Evolutionary conservation across 2,797 vertebrate species (phyloP).

Genomic region (Petrocephalus sullivani): DNA sequence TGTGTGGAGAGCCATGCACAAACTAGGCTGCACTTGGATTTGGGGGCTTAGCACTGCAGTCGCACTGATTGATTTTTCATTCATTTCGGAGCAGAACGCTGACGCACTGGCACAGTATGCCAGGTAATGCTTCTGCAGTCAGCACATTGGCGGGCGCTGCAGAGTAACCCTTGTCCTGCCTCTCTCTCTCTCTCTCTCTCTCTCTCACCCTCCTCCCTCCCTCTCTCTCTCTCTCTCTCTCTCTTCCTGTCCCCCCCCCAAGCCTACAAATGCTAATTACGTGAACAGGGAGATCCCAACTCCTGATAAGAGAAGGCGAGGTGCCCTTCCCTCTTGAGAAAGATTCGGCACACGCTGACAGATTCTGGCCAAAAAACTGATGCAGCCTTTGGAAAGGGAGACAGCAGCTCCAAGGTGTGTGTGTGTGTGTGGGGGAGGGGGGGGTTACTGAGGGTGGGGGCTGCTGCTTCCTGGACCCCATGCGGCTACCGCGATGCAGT

Average conservation of each 20-base stretch:
- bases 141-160: conserved; percentile 70
- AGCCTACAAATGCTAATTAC: conserved; percentile 62
- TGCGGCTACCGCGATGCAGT: conserved; percentile 43
- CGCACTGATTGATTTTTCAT: conserved; percentile 77
- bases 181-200: conserved; percentile 21
- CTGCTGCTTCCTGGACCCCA: background rate
- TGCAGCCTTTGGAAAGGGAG: background rate
- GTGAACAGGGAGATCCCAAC: conserved; percentile 50
- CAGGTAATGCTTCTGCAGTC: conserved; percentile 81
- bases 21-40: conserved; percentile 55
- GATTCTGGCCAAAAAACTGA: background rate
- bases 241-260: conserved; percentile 34
- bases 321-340: background rate
- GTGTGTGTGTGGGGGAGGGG: background rate
- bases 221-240: background rate
- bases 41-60: conserved; percentile 58
- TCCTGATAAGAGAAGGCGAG: conserved; percentile 41
- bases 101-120: conserved; percentile 62
- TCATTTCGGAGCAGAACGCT: conserved; percentile 76
- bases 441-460: background rate
- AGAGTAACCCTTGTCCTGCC: conserved; percentile 49
- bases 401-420: background rate
- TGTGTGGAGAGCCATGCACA: conserved; percentile 42
- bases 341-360: background rate
- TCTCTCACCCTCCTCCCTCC: background rate